A percentile compares a stretch with the other conserved stretches of the same genome.
phyloP scores from a whole-genome alignment of 2,888 invertebrate genomes.

The Pristionchus maxplancki region DNA sequence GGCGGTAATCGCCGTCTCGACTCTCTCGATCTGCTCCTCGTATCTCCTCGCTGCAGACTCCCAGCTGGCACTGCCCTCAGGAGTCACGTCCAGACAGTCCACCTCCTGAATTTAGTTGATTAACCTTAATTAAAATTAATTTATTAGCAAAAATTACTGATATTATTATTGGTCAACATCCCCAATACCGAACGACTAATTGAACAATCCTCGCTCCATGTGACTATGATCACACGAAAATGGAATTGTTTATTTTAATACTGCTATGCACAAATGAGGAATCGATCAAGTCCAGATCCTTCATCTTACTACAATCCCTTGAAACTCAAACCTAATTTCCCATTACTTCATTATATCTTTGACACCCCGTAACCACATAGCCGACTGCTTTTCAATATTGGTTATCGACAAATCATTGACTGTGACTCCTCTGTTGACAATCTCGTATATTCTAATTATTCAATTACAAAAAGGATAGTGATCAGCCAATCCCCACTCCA shows the following conservation, averaged over 20 bases:
- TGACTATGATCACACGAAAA: no score
- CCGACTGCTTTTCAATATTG: no score
- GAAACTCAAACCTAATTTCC: background rate
- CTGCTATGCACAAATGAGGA: background rate
- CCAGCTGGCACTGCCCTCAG: constrained; percentile 97
- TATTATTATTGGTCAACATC: background rate
- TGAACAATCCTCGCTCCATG: no score
- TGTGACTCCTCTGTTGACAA: no score
- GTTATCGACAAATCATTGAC: no score
- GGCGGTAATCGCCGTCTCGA: constrained; percentile 97
- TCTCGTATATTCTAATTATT: no score
- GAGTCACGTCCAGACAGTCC: constrained; percentile 94
- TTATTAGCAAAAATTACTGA: background rate
- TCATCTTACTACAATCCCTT: background rate
- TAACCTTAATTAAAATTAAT: background rate
- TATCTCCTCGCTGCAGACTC: constrained; percentile 94
- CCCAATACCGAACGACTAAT: no score
- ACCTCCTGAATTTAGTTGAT: constrained; percentile 85
- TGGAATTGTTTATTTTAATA: background rate
- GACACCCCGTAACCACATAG: background rate
- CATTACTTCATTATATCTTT: background rate
- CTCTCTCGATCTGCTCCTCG: constrained; percentile 97
- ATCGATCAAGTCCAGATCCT: background rate
- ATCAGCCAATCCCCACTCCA: background rate
- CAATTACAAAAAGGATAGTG: background rate